A percentile compares a stretch with the other conserved stretches of the same genome.
Conservation (phyloP, 2,797 vertebrate species). For the Pseudotriccus pelzelni region DNA sequence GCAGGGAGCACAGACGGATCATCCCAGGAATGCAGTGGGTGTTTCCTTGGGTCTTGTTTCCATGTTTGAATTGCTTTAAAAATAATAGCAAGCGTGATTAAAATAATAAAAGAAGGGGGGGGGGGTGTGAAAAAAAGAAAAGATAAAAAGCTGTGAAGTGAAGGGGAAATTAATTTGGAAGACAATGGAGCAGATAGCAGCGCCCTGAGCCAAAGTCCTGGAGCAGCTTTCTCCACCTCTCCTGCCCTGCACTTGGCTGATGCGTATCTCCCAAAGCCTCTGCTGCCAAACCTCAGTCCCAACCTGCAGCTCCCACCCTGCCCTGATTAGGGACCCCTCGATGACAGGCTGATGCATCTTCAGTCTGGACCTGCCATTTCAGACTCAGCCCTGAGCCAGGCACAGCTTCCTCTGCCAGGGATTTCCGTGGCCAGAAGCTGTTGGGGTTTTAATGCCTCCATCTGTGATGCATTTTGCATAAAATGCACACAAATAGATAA, state of each 20-base stretch:
- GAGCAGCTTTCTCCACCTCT: background rate
- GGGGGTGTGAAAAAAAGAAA: too few species aligned
- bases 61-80: slow-evolving; percentile 47
- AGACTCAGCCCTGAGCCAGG: background rate
- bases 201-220: background rate
- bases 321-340: background rate
- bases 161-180: slow-evolving; percentile 33
- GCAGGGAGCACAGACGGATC: slow-evolving; percentile 53
- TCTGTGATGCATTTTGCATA: background rate
- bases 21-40: slow-evolving; percentile 61
- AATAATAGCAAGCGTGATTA: background rate
- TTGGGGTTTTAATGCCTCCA: background rate
- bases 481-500: background rate
- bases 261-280: background rate
- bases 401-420: background rate
- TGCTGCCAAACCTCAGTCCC: background rate
- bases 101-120: background rate
- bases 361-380: background rate
- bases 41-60: slow-evolving; percentile 56
- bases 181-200: slow-evolving; percentile 6
- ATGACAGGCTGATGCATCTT: background rate
- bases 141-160: slow-evolving; percentile 1
- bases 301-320: background rate
- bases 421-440: background rate
- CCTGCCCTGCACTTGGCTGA: background rate